Conservation (phyloP, 2,113 vertebrate species). For the Phoenicopterus ruber region DNA sequence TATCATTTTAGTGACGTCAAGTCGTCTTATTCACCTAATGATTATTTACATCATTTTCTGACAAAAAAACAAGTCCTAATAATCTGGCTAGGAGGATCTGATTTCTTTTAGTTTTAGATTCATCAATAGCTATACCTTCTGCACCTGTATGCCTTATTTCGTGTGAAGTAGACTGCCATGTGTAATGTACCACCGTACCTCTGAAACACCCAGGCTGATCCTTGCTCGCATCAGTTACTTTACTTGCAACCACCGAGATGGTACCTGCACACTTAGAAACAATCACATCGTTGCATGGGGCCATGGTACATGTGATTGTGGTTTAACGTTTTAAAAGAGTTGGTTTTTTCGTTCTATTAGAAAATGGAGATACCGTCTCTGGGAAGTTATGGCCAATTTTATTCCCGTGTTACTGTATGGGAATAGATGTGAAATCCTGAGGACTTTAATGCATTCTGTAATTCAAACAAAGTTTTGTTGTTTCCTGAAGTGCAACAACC, state of each 20-base stretch:
- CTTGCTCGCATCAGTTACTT: no score
- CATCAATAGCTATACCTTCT: neutral
- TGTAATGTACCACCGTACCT: neutral
- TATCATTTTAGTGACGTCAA: neutral
- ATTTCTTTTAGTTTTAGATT: neutral
- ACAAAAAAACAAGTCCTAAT: neutral
- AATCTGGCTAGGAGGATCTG: neutral
- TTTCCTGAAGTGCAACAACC: neutral
- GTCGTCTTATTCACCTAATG: neutral
- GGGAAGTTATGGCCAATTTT: neutral
- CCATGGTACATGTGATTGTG: neutral
- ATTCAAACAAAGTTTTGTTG: slow-evolving; percentile 10
- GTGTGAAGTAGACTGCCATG: neutral
- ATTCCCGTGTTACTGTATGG: neutral
- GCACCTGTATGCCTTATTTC: neutral
- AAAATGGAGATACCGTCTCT: neutral
- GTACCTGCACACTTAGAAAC: neutral
- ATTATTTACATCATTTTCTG: neutral
- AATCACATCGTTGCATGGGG: neutral
- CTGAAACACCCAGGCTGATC: neutral
- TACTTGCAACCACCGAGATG: neutral
- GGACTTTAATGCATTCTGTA: neutral
- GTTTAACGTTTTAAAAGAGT: neutral
- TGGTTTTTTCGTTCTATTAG: neutral
- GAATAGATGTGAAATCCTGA: neutral